phyloP scores from a whole-genome alignment of 2,888 invertebrate species.

The Autographa pulchrina region DNA sequence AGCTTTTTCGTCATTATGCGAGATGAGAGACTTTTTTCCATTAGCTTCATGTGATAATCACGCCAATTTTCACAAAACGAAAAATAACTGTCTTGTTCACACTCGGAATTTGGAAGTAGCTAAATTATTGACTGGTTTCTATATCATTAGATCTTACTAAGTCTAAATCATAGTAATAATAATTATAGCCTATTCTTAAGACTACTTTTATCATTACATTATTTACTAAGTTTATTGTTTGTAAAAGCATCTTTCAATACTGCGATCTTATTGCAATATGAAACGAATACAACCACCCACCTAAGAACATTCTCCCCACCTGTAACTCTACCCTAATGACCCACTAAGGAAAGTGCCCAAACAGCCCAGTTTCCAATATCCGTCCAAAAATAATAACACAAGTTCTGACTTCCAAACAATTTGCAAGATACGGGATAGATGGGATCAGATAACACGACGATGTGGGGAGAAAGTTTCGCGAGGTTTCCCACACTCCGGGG shows the following conservation, averaged over 20 bases:
- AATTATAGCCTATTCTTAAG: no score
- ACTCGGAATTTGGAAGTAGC: no score
- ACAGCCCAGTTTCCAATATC: neutral
- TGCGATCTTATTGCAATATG: neutral
- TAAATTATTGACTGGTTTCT: no score
- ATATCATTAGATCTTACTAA: no score
- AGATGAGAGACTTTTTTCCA: no score
- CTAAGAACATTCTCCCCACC: neutral
- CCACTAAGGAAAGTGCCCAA: neutral
- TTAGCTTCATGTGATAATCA: no score
- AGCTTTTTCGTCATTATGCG: no score
- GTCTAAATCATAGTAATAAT: no score
- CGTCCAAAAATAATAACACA: neutral
- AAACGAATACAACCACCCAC: neutral
- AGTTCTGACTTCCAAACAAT: constrained; percentile 1
- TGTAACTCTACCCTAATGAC: neutral
- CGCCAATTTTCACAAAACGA: no score
- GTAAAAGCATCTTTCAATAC: neutral
- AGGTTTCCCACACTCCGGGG: neutral
- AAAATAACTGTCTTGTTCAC: no score
- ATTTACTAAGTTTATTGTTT: no score
- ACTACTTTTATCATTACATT: no score
- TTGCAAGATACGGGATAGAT: neutral
- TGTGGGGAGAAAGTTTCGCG: neutral
- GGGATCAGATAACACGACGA: constrained; percentile 1